Evolutionary conservation across 2,888 invertebrate species (phyloP).

Genomic region (Drosophila nigricruria): DNA sequence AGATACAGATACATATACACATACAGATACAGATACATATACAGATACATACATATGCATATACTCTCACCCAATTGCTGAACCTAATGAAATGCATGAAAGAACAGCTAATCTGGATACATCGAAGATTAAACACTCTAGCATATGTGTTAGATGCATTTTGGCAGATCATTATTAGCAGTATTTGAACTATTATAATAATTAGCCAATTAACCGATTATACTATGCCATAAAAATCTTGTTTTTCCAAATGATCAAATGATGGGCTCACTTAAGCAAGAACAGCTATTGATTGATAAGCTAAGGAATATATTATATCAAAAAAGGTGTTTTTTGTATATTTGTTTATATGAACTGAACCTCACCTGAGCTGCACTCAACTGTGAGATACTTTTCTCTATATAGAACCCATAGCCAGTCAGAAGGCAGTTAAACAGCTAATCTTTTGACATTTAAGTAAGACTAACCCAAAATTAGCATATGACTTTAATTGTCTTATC

Average conservation of each 20-base stretch:
- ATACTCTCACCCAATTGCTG: neutral
- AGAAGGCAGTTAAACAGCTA: neutral
- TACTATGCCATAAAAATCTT: no score
- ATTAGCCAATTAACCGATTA: no score
- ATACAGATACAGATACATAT: neutral
- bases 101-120: neutral
- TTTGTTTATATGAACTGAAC: neutral
- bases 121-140: neutral
- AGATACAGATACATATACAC: neutral
- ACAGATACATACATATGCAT: neutral
- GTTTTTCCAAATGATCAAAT: no score
- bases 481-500: neutral
- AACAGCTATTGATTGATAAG: neutral
- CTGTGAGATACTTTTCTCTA: neutral
- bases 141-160: neutral
- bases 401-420: neutral
- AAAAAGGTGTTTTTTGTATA: neutral
- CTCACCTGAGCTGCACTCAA: neutral
- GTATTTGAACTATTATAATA: neutral
- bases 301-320: neutral
- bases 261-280: no score
- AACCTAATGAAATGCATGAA: neutral
- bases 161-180: neutral
- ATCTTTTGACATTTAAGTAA: neutral
- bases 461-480: neutral